Evolutionary conservation across 2,888 invertebrate species (phyloP), one percentile per base, ranked within the genome.

Genomic region (Bimastos eiseni): DNA sequence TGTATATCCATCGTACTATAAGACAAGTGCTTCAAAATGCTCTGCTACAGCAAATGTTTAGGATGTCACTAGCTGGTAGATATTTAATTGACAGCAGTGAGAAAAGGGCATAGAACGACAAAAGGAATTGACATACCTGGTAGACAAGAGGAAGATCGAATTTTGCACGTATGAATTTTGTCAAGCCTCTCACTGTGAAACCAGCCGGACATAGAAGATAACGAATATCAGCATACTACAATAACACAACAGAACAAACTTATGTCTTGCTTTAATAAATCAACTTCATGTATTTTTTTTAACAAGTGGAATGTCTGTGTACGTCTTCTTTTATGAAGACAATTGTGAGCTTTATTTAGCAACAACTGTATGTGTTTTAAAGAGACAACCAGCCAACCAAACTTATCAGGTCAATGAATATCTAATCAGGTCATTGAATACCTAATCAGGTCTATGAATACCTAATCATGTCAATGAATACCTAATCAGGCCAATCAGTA

Each of bases 171-270:
- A 86, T 86, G 36, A 86, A 86, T 24, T 86, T 86, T 24, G 34
- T 86, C 86, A 86, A 86, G 36, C 86, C 34, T 86, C 86, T 36
- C 86, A 86, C 86, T 13, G 86, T 86, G 37, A 86, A 86, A 86
- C 36, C 86, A 86, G 86, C 86, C 15, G 86, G 86, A 86, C 86
- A 86, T 6, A 86, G 36, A 0, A 86, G 86, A 36, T 86, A 86
- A 1, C 86, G 86, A 21, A 86, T 15, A 36, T 86, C 86, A 36
- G 37, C 21, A 36, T 36, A 86, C 86, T 86, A 70, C 30, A n/a
- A 70, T 70, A 70, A 86, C 30, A 84, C 19, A 86, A 86, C 36
- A 86, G 24, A 86, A 55, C 55, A 55, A 19, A 11, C 3, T 6
- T 44, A 19, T 44, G 44, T 44, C 44, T 44, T 38, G 5, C 17